These are phyloP conservation scores for Oostethus manadensis DNA, from an alignment of 2,113 vertebrate species.

Conservation along the genomic window DNA sequence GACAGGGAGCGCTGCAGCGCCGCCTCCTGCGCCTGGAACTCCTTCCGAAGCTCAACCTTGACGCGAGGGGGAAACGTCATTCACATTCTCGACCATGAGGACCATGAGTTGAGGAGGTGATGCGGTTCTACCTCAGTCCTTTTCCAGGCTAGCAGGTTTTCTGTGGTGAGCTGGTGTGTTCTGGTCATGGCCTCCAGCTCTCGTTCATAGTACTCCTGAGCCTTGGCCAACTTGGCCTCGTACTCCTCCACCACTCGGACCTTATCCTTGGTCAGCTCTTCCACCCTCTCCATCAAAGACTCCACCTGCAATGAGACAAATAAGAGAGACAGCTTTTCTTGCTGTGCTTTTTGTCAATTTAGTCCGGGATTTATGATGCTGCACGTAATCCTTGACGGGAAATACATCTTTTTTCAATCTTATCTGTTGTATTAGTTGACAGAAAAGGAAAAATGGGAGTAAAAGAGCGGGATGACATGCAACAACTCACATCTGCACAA, in stretches of 20 bases:
- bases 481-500: conserved; percentile 23
- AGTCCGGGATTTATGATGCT: no score
- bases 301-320: conserved; percentile 61
- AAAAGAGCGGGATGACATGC: conserved; percentile 59
- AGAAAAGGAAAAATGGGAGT: conserved; percentile 43
- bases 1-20: conserved; percentile 81
- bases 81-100: neutral
- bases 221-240: conserved; percentile 86
- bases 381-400: no score
- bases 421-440: conserved; percentile 14
- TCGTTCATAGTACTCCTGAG: conserved; percentile 88
- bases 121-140: conserved; percentile 77
- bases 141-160: conserved; percentile 90
- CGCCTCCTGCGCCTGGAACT: conserved; percentile 91
- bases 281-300: conserved; percentile 79
- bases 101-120: neutral
- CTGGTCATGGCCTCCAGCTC: conserved; percentile 93
- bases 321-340: neutral
- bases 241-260: conserved; percentile 88
- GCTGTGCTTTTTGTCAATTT: neutral
- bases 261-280: conserved; percentile 82
- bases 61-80: neutral
- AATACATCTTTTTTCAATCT: no score
- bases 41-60: conserved; percentile 83
- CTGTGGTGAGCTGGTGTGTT: conserved; percentile 90